Percentiles rank a stretch among this genome's conserved stretches.
phyloP scores from a whole-genome alignment of 2,888 invertebrate species.

The Ceramica pisi region DNA sequence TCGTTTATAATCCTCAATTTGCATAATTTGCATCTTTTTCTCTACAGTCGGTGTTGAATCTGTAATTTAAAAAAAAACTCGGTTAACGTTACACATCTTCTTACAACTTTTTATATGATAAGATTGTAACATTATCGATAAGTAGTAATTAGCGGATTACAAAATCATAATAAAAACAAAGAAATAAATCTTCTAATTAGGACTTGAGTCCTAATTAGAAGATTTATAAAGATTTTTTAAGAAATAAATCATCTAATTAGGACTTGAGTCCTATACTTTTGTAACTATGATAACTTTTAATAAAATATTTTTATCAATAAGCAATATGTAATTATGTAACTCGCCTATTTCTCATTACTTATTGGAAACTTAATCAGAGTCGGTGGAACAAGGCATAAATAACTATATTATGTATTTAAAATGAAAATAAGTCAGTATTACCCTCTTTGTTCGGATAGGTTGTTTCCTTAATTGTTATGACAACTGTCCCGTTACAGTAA shows the following conservation, averaged over 20 bases:
- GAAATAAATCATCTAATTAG: no score
- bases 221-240: no score
- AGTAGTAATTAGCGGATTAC: no score
- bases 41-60: conserved; percentile 45
- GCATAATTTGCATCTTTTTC: conserved; percentile 3
- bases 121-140: neutral
- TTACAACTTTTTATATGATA: neutral
- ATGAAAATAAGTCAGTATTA: conserved; percentile 22
- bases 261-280: no score
- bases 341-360: neutral
- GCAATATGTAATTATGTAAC: no score
- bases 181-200: no score
- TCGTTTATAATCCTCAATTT: conserved; percentile 28
- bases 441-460: conserved; percentile 52
- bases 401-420: neutral
- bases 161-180: no score
- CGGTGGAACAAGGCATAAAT: neutral
- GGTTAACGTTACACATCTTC: neutral
- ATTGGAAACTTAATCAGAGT: neutral
- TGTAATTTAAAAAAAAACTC: conserved; percentile 29
- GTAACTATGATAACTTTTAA: no score
- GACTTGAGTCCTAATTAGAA: no score
- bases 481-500: conserved; percentile 77
- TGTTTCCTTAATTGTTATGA: conserved; percentile 71
- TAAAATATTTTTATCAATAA: neutral